phyloP scores from a whole-genome alignment of 1,140 invertebrate species.

The Andricus grossulariae region DNA sequence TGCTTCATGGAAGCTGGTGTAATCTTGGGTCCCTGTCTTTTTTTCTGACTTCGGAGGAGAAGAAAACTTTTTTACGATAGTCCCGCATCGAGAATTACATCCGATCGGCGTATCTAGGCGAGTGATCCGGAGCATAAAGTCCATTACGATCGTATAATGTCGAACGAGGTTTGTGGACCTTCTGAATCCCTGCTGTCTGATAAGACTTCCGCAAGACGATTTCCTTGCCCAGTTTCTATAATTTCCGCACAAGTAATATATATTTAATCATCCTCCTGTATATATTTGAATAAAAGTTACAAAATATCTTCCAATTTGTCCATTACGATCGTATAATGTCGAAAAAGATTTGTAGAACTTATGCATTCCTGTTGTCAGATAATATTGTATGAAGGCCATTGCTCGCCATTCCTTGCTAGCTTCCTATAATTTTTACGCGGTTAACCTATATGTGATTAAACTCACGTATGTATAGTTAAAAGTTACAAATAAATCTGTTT shows the following conservation, averaged over 20 bases:
- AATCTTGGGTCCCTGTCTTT: not conserved
- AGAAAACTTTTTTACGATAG: constrained; percentile 14
- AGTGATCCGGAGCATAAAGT: constrained; percentile 37
- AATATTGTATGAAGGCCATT: no score
- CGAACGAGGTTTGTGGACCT: constrained; percentile 45
- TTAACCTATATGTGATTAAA: no score
- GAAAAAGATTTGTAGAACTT: no score
- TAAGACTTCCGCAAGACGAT: constrained; percentile 45
- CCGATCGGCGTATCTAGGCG: constrained; percentile 22
- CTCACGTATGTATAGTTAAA: no score
- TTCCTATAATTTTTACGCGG: no score
- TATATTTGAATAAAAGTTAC: no score
- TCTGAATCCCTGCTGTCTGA: constrained; percentile 33
- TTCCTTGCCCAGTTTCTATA: constrained; percentile 48
- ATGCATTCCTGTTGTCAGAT: no score
- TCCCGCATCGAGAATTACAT: constrained; percentile 26
- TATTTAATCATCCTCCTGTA: constrained; percentile 58
- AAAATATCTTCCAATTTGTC: no score
- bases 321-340: no score
- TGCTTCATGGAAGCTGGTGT: not conserved
- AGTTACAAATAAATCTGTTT: no score
- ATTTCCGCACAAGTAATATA: constrained; percentile 57
- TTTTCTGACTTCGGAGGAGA: not conserved
- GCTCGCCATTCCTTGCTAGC: no score
- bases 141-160: constrained; percentile 43